Percentiles rank a stretch among this genome's conserved stretches.
Conservation (phyloP, 2,113 vertebrate genomes). For the Shinisaurus crocodilurus region DNA sequence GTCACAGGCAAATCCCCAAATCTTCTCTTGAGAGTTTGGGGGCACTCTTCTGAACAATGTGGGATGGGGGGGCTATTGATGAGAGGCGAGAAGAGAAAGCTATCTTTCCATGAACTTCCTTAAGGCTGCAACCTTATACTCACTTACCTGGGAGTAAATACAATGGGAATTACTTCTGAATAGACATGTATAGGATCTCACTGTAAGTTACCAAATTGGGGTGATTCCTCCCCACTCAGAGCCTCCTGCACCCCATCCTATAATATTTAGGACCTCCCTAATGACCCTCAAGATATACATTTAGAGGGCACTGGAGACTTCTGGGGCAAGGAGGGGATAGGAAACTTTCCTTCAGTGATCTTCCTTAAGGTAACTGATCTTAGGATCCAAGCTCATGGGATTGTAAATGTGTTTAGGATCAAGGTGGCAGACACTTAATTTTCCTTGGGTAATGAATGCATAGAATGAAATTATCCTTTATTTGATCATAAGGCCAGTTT, state of each 20-base stretch:
- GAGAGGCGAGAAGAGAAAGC: no score
- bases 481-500: rapidly evolving
- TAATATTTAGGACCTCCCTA: no score
- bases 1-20: not conserved
- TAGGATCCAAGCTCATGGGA: not conserved
- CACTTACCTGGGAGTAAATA: no score
- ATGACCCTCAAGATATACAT: not conserved
- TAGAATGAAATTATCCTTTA: constrained; percentile 5
- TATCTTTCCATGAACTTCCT: no score
- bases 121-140: no score
- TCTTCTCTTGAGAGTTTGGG: not conserved
- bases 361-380: not conserved
- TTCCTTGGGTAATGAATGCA: not conserved
- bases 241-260: no score
- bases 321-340: not conserved
- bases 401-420: not conserved
- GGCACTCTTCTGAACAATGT: not conserved
- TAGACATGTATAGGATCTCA: no score
- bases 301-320: not conserved
- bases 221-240: no score
- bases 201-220: no score
- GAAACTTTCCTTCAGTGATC: no score
- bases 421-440: not conserved
- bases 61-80: not conserved
- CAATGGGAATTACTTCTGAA: no score